These are phyloP conservation scores for Spodoptera exigua DNA, from an alignment of 2,888 invertebrate genomes.

Conservation along the genomic window DNA sequence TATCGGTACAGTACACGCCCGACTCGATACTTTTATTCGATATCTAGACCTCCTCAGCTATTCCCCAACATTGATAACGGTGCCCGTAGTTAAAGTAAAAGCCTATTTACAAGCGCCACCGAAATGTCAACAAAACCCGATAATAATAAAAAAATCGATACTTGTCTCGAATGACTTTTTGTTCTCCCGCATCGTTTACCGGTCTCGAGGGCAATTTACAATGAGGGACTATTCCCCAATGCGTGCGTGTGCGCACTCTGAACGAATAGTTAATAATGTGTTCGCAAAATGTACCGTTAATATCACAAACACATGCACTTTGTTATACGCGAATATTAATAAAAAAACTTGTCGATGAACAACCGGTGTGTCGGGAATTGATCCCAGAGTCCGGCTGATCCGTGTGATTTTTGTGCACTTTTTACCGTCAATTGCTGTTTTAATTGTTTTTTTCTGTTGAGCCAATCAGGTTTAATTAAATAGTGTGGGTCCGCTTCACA, in stretches of 20 bases:
- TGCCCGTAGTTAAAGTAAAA: conserved; percentile 45
- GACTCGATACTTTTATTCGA: conserved; percentile 64
- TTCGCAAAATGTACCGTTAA: conserved; percentile 78
- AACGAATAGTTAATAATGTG: conserved; percentile 71
- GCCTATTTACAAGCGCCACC: conserved; percentile 58
- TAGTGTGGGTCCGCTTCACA: conserved; percentile 61
- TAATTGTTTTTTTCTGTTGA: conserved; percentile 66
- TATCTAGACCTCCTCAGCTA: conserved; percentile 51
- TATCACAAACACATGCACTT: conserved; percentile 73
- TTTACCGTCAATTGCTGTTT: conserved; percentile 62
- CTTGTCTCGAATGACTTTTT: conserved; percentile 68
- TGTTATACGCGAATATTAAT: conserved; percentile 67
- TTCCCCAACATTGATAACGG: conserved; percentile 59
- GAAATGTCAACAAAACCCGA: conserved; percentile 70
- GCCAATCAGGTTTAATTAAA: conserved; percentile 72
- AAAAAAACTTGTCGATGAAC: conserved; percentile 65
- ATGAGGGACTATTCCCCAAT: conserved; percentile 73
- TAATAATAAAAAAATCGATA: conserved; percentile 74
- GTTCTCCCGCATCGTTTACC: conserved; percentile 76
- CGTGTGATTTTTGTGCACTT: conserved; percentile 81
- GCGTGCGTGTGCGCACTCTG: conserved; percentile 74
- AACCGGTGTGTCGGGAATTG: conserved; percentile 69
- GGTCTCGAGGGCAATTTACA: conserved; percentile 70
- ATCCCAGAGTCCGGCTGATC: conserved; percentile 61
- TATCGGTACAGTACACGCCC: conserved; percentile 57